Percentiles rank a stretch among this genome's conserved stretches.
Conservation (phyloP, 2,113 vertebrate genomes). For the Pantherophis guttatus region DNA sequence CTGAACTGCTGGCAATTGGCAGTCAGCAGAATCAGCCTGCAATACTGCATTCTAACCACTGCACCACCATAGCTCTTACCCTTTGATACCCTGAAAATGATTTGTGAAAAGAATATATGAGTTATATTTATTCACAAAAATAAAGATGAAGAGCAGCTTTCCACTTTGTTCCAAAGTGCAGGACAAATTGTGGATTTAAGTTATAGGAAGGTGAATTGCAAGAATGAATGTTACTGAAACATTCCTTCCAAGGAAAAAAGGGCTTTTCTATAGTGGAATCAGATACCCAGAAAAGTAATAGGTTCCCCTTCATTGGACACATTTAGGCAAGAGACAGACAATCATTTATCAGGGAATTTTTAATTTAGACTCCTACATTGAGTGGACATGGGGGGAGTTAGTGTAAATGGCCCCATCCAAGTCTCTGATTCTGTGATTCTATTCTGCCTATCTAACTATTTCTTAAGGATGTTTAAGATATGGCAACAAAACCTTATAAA, state of each 20-base stretch:
- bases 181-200: not conserved
- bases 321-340: not conserved
- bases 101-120: not conserved
- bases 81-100: not conserved
- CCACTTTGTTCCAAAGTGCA: not conserved
- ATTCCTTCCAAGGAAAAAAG: not conserved
- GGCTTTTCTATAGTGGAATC: not conserved
- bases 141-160: not conserved
- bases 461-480: slow-evolving; percentile 60
- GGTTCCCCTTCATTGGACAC: not conserved
- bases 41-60: not conserved
- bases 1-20: not conserved
- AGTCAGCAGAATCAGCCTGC: not conserved
- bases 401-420: not conserved
- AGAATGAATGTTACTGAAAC: not conserved
- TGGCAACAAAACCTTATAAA: slow-evolving; percentile 55
- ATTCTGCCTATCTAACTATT: slow-evolving; percentile 55
- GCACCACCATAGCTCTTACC: not conserved
- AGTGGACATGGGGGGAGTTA: not conserved
- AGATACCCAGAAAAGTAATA: not conserved
- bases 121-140: not conserved
- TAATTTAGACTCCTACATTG: not conserved
- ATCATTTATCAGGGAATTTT: not conserved
- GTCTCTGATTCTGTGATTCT: not conserved
- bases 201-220: not conserved